Base-by-base conservation (phyloP, 2,797 vertebrate species). In the Pseudochirops corinnae region DNA sequence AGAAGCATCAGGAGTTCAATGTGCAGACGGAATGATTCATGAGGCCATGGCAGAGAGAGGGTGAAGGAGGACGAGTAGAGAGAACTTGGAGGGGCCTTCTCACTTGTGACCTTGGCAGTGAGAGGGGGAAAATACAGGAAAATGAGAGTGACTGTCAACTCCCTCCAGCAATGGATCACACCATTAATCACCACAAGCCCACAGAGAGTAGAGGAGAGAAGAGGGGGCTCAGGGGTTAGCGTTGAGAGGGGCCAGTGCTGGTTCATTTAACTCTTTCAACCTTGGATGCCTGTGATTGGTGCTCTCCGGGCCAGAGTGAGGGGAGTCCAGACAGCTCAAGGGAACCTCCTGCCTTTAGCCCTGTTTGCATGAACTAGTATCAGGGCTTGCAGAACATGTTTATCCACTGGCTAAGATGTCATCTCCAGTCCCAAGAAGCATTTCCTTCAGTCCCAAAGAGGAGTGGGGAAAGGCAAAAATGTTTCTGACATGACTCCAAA, bases 1-100 rank as follows among this genome's bases (percentile, higher is more conserved):
- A 99, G 99, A 99, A 99, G 99, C 99, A 98, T 99, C 98, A 98
- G 99, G 99, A 99, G 99, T 99, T 99, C 99, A 99, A 99, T 99
- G 99, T 98, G 99, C 98, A 99, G 99, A 99, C 99, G 99, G 99
- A 98, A 99, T 99, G 99, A 99, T 99, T 99, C 99, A 99, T 99
- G 99, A 99, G 99, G 99, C 99, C 98, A 98, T 98, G 98, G 97
- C 50, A 21, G 97, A 98, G 98, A 97, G 98, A 98, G 99, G 98
- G 98, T 97, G 98, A 99, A 98, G 98, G 99, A 99, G 99, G 99
- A 99, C 98, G 93, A 97, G 98, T 96, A 98, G 98, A 98, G 98
- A 98, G 99, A 99, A 99, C 98, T 99, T 99, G 97, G 98, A 99
- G 98, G 98, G 98, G 98, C 98, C 98, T 98, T 98, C 99, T 99